These are phyloP conservation scores for Lycophotia porphyrea DNA, from an alignment of 2,888 invertebrate genomes.

Conservation along the genomic window DNA sequence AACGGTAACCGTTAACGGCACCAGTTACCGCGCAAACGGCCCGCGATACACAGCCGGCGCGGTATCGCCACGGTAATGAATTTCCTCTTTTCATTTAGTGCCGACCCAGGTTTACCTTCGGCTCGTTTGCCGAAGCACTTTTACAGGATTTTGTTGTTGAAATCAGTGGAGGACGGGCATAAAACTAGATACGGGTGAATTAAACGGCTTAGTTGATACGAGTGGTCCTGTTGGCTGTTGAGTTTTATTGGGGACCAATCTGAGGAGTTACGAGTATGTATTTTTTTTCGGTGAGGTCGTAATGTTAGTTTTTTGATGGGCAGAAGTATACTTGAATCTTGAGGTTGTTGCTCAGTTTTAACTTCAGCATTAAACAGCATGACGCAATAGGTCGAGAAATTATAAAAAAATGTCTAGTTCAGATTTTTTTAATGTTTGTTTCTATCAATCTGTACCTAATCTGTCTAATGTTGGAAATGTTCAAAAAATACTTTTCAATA, in stretches of 20 bases:
- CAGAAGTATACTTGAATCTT: background rate
- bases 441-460: background rate
- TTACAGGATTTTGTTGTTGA: conserved; percentile 60
- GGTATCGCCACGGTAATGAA: conserved; percentile 79
- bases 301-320: background rate
- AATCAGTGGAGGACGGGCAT: conserved; percentile 59
- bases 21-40: conserved; percentile 78
- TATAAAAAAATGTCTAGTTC: background rate
- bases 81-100: conserved; percentile 82
- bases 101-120: conserved; percentile 70
- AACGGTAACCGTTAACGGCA: conserved; percentile 78
- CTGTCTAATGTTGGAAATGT: background rate
- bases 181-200: conserved; percentile 57
- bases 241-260: conserved; percentile 43
- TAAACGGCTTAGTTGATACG: conserved; percentile 44
- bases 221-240: conserved; percentile 34
- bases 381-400: background rate
- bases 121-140: conserved; percentile 60
- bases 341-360: background rate
- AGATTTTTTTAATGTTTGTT: background rate
- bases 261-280: background rate
- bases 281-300: background rate
- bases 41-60: conserved; percentile 73
- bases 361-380: background rate
- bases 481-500: too few relatives aligned